Evolutionary conservation across 2,113 vertebrate species (phyloP), one percentile per base, ranked within the genome.

Genomic region (Pedetes capensis): DNA sequence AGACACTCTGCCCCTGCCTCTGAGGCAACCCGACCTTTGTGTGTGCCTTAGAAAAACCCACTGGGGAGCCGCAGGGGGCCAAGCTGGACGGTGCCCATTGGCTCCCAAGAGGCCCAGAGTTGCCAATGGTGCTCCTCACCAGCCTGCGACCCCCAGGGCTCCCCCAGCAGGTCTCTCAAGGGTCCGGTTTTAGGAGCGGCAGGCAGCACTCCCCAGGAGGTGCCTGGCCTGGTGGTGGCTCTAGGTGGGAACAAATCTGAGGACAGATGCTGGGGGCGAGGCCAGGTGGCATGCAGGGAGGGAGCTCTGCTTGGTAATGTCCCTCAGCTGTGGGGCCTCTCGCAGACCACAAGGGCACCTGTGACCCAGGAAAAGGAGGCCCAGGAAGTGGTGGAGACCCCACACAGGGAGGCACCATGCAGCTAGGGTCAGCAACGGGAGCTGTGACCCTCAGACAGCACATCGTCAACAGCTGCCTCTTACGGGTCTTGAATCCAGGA

Each of bases 181-280:
- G 55, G 39, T 34, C 27, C 14, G 4, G 11, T 47, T 10, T 68
- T 14, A 32, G 83, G 34, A 64, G 47, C 22, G 57, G 55, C 8
- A 1, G 59, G 68, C 5, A 72, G 37, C 4, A 22, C 37, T 47
- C 13, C n/a, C 49, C 0, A 0, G 51, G 37, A 78, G 53, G 32
- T 10, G 6, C 53, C 18, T 0, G n/a, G 55, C 22, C 51, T 10
- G 9, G 8, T 27, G 18, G 1, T 1, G 22, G 22, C 63, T n/a
- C 25, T 14, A 66, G 61, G 32, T 34, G 17, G 42, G 42, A 76
- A 42, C 34, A 29, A 44, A 17, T 3, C 6, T 59, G 51, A 42
- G n/a, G 5, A 8, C 16, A 29, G 34, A n/a, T 27, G 61, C 44
- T 32, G 17, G 49, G 27, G 22, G 34, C 37, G 23, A 55, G 82